Conservation (phyloP, 1,140 invertebrate species). For the Drosophila kepulauana region DNA sequence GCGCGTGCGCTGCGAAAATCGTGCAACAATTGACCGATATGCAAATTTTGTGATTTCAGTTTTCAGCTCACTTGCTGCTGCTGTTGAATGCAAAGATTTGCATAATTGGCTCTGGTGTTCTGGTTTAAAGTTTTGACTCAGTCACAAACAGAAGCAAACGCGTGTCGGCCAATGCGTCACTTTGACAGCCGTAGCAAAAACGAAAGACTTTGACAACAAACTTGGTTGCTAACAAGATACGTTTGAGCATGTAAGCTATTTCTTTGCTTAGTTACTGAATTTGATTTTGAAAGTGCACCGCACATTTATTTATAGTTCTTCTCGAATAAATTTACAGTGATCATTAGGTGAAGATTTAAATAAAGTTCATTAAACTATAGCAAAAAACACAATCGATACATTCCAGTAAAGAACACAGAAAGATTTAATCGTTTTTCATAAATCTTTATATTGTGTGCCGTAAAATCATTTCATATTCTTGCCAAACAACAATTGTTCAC, state of each 20-base stretch:
- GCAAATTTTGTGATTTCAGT: slow-evolving; percentile 56
- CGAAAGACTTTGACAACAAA: slow-evolving; percentile 36
- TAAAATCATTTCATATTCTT: slow-evolving; percentile 21
- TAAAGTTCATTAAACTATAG: slow-evolving; percentile 1
- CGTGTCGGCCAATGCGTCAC: slow-evolving; percentile 42
- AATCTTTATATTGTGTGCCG: slow-evolving; percentile 11
- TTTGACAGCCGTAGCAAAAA: slow-evolving; percentile 38
- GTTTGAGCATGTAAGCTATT: neutral
- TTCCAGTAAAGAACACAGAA: neutral
- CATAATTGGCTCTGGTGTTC: slow-evolving; percentile 76
- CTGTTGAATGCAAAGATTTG: slow-evolving; percentile 52
- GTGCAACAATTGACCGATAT: slow-evolving; percentile 80
- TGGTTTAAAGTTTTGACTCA: slow-evolving; percentile 64
- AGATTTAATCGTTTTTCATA: slow-evolving; percentile 12
- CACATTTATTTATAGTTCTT: neutral
- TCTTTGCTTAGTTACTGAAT: neutral
- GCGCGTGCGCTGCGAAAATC: slow-evolving; percentile 67
- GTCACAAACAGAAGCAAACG: slow-evolving; percentile 67
- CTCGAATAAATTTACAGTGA: neutral
- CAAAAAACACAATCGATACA: neutral
- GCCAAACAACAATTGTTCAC: slow-evolving; percentile 44
- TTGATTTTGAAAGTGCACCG: neutral
- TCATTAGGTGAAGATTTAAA: neutral
- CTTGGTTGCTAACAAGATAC: slow-evolving; percentile 5
- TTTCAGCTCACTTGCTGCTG: slow-evolving; percentile 45